Evolutionary conservation across 35 echinoderm and acorn worm genomes (phyloP), one percentile per base, ranked within the genome.

Genomic region (Acanthaster planci): DNA sequence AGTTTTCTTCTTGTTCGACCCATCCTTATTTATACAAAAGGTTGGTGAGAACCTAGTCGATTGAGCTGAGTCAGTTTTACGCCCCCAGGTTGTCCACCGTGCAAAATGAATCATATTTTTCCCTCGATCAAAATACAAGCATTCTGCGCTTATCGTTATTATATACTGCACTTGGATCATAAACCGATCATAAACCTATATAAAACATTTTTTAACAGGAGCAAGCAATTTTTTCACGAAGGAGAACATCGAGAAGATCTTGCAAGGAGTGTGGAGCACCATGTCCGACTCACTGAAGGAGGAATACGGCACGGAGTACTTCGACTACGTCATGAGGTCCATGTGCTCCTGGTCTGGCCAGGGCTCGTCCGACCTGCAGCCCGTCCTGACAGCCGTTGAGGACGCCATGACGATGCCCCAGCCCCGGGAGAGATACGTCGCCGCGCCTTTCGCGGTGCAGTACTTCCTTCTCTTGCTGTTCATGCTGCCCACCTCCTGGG

Each of bases 271-370:
- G 7, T 87, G 85, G 85, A 53, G 78, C 17, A 56, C 22, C 16
- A 87, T 87, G 85, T 79, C 51, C 0, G 50, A 79, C 7, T 38
- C 47, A 16, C 44, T 87, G 35, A 77, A 59, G 30, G 67, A 87
- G 55, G 85, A 77, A 5, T 87, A 87, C 56, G 85, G 85, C 14
- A 78, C 32, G 17, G 85, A 64, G 77, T 77, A 58, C 36, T 87
- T 87, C 40, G 85, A 87, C 38, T 36, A 27, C 76, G 37, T 57
- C 10, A 42, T 87, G 39, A 19, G 27, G 0, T 55, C 27, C 9
- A 47, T 87, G 47, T 79, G 60, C 32, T 47, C 53, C 39, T 87
- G 38, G 52, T n/a, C 67, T 4, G 85, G 55, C 17, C 30, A 38
- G 18, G 85, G 85, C 14, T 55, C 77, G 0, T 56, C 53, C 26